Conservation (phyloP, 2,888 invertebrate species). For the Marasmarcha lunaedactyla region DNA sequence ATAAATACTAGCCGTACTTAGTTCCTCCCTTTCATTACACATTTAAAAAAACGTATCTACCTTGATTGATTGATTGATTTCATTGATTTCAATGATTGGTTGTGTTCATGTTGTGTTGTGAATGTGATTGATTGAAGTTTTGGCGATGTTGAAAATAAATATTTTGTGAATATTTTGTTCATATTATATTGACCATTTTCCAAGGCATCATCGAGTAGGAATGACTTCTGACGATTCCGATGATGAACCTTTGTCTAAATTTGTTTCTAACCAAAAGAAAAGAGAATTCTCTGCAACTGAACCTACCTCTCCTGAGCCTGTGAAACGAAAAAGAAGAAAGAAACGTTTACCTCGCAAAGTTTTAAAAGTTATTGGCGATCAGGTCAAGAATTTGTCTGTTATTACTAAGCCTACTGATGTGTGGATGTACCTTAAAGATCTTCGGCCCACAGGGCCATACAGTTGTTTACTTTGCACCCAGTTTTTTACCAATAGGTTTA, state of each 20-base stretch:
- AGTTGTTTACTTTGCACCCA: conserved; percentile 57
- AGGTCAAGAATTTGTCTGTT: conserved; percentile 22
- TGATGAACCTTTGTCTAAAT: conserved; percentile 51
- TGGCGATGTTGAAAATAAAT: too few relatives aligned
- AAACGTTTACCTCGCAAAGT: conserved; percentile 5
- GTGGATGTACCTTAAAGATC: conserved; percentile 60
- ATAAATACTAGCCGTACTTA: too few relatives aligned
- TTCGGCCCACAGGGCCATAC: conserved; percentile 53
- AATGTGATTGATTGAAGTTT: too few relatives aligned
- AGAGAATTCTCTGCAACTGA: conserved; percentile 22
- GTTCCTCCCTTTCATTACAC: too few relatives aligned
- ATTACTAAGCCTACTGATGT: conserved; percentile 52
- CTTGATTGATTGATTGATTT: too few relatives aligned
- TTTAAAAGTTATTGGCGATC: conserved; percentile 6
- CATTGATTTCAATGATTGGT: too few relatives aligned
- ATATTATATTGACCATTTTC: too few relatives aligned
- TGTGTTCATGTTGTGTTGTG: too few relatives aligned
- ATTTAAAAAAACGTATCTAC: too few relatives aligned
- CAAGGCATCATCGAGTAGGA: too few relatives aligned
- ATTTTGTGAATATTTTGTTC: too few relatives aligned
- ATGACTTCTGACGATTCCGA: conserved; percentile 53
- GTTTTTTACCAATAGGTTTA: conserved; percentile 58
- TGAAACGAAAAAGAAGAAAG: conserved; percentile 25
- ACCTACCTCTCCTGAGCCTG: conserved; percentile 13
- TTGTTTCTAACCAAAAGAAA: conserved; percentile 41